phyloP scores from a whole-genome alignment of 2,113 vertebrate genomes.

The Pomatostomus ruficeps region DNA sequence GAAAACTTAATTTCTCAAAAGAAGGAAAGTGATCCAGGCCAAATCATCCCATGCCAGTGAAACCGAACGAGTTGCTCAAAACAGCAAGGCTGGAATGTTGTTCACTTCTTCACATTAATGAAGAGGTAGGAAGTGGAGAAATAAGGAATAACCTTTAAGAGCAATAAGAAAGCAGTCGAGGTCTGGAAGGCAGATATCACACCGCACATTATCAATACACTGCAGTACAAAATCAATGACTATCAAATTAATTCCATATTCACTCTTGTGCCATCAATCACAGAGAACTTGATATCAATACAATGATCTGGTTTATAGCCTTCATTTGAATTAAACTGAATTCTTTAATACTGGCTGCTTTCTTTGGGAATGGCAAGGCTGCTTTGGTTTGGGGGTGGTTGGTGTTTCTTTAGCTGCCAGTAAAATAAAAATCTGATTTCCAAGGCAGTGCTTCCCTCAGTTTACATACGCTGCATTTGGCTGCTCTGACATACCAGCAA shows the following conservation, averaged over 20 bases:
- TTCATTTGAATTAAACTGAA: background rate
- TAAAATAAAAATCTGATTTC: background rate
- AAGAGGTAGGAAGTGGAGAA: background rate
- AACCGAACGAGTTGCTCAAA: background rate
- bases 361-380: background rate
- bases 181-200: background rate
- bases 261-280: conserved; percentile 13
- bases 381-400: background rate
- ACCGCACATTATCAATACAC: background rate
- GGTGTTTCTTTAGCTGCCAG: background rate
- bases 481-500: background rate
- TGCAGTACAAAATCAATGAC: conserved; percentile 20
- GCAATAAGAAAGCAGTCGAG: background rate
- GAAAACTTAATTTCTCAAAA: background rate
- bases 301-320: background rate
- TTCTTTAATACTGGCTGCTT: background rate
- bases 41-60: background rate
- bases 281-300: background rate
- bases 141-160: background rate
- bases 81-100: background rate
- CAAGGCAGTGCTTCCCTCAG: background rate
- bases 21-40: background rate
- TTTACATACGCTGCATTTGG: background rate
- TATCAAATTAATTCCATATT: conserved; percentile 38
- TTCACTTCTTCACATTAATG: background rate